Percentiles rank a stretch among this genome's conserved stretches.
Conservation (phyloP, 2,888 invertebrate species). For the Meloe dianella region DNA sequence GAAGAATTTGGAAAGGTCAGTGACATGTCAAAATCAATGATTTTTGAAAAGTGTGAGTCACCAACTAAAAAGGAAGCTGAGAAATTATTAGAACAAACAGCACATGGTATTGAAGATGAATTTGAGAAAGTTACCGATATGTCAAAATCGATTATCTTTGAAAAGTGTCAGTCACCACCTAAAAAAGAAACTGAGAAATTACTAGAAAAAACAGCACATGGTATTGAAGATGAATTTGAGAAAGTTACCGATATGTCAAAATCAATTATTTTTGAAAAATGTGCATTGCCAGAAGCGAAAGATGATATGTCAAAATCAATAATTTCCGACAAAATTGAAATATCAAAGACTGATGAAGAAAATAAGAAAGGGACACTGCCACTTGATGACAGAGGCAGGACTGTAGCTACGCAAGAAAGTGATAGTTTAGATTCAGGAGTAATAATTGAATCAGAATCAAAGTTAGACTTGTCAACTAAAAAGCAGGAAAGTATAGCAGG, state of each 20-base stretch:
- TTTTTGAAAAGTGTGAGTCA: slow-evolving; percentile 10
- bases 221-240: slow-evolving; percentile 12
- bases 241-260: slow-evolving; percentile 19
- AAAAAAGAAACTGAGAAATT: slow-evolving; percentile 14
- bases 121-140: slow-evolving; percentile 19
- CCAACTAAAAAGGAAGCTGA: slow-evolving; percentile 12
- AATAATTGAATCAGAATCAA: slow-evolving; percentile 15
- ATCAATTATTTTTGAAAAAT: slow-evolving; percentile 16
- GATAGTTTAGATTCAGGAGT: slow-evolving; percentile 32
- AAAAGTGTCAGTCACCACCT: slow-evolving; percentile 7
- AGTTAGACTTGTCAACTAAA: slow-evolving; percentile 1
- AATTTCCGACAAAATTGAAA: slow-evolving; percentile 26
- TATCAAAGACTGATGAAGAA: slow-evolving; percentile 32
- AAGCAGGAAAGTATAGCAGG: slow-evolving; percentile 36
- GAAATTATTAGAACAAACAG: slow-evolving; percentile 11
- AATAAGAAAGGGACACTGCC: slow-evolving; percentile 15
- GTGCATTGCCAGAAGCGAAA: slow-evolving; percentile 11
- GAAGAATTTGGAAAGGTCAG: not conserved
- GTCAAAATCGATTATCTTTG: slow-evolving; percentile 21
- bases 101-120: slow-evolving; percentile 12
- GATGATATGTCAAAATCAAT: slow-evolving; percentile 22
- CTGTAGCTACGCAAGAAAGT: slow-evolving; percentile 15
- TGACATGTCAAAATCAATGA: slow-evolving; percentile 20
- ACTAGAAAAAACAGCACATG: slow-evolving; percentile 8
- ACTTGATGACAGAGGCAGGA: slow-evolving; percentile 28